Conservation (phyloP, 2,888 invertebrate species). For the Dicranocentrus wangi region DNA sequence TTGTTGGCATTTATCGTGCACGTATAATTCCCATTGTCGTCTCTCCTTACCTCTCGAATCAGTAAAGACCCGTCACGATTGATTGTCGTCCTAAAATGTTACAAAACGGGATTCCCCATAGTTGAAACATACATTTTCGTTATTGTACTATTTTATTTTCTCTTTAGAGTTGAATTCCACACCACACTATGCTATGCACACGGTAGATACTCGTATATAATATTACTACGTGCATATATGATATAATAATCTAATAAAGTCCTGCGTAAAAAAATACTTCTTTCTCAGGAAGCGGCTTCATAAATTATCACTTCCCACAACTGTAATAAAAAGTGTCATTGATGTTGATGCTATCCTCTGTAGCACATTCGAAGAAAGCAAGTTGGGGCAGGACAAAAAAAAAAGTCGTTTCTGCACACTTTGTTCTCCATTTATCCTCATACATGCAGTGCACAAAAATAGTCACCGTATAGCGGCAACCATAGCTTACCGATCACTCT, state of each 20-base stretch:
- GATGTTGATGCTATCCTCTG: constrained; percentile 10
- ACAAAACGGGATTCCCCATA: background rate
- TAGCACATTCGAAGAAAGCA: background rate
- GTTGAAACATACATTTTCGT: too few species aligned
- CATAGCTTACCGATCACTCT: constrained; percentile 67
- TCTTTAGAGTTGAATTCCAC: too few species aligned
- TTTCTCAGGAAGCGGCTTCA: background rate
- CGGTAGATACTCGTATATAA: too few species aligned
- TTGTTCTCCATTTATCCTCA: too few species aligned
- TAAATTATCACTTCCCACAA: constrained; percentile 17
- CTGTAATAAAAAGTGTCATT: constrained; percentile 32
- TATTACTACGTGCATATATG: too few species aligned
- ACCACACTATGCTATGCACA: too few species aligned
- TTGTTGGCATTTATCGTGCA: constrained; percentile 77
- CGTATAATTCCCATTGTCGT: constrained; percentile 78
- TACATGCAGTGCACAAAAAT: too few species aligned
- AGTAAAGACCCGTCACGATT: constrained; percentile 76
- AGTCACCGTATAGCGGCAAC: too few species aligned
- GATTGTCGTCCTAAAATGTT: constrained; percentile 16
- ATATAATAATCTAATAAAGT: background rate
- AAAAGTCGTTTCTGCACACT: constrained; percentile 20
- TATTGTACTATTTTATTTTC: too few species aligned
- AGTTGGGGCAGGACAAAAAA: constrained; percentile 15
- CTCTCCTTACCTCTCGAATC: constrained; percentile 73
- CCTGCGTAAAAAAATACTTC: background rate